These are phyloP conservation scores for Craniophora ligustri DNA, from an alignment of 2,888 invertebrate genomes.

Conservation along the genomic window DNA sequence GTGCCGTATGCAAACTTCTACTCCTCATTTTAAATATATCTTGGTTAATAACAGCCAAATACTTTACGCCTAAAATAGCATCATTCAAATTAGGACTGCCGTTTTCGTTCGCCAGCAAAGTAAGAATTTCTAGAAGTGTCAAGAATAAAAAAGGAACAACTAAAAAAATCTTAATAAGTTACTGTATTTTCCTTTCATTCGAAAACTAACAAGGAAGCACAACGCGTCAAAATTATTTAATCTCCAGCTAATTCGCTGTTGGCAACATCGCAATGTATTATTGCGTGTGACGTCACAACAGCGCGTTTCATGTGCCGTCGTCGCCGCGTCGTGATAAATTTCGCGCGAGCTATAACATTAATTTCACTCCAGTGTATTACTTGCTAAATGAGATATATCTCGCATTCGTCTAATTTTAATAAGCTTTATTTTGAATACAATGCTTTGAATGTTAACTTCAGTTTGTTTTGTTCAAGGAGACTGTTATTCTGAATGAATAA, in stretches of 20 bases:
- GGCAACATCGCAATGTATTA: conserved; percentile 50
- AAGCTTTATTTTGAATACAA: conserved; percentile 19
- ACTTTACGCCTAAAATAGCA: no score
- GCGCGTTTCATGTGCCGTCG: conserved; percentile 28
- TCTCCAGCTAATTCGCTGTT: conserved; percentile 53
- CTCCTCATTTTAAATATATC: no score
- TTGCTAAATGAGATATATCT: conserved; percentile 45
- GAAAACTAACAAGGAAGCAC: conserved; percentile 4
- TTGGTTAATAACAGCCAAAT: no score
- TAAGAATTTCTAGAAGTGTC: no score
- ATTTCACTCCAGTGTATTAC: conserved; percentile 54
- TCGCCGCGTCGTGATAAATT: conserved; percentile 47
- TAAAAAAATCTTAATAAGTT: no score
- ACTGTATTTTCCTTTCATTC: not conserved
- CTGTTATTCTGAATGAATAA: no score
- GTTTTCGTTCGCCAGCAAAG: no score
- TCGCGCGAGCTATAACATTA: conserved; percentile 54
- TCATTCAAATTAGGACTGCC: no score
- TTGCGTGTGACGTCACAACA: conserved; percentile 50
- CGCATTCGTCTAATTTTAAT: conserved; percentile 45
- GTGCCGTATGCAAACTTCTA: no score
- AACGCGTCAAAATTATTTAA: conserved; percentile 39
- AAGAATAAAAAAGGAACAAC: no score
- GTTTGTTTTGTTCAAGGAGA: no score
- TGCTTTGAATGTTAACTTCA: conserved; percentile 2